Evolutionary conservation across 2,113 vertebrate species (phyloP).

Genomic region (Ciconia maguari): DNA sequence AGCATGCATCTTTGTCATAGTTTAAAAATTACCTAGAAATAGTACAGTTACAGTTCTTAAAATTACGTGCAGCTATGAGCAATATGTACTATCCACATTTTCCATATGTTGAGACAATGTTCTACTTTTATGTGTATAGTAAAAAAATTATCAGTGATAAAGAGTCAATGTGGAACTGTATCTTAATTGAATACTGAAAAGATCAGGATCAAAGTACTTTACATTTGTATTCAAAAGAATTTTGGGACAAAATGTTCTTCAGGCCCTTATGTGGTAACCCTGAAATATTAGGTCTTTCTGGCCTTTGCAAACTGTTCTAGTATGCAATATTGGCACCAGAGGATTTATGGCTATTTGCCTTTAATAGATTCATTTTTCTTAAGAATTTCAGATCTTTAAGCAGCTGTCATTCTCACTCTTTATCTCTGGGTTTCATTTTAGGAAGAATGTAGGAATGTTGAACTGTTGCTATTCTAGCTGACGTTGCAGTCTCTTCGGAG

Average conservation of each 20-base stretch:
- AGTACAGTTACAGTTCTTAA: conserved; percentile 31
- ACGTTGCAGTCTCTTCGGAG: not conserved
- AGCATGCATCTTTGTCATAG: conserved; percentile 38
- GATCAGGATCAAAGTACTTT: not conserved
- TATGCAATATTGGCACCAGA: not conserved
- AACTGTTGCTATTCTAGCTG: not conserved
- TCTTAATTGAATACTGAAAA: not conserved
- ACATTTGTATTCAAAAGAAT: not conserved
- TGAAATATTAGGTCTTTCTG: not conserved
- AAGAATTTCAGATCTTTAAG: not conserved
- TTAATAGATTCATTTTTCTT: not conserved
- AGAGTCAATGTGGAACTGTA: not conserved
- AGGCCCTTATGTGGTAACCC: not conserved
- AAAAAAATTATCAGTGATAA: not conserved
- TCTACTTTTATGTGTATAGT: not conserved
- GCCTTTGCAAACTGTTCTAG: not conserved
- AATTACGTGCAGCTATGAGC: conserved; percentile 41
- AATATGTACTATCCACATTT: conserved; percentile 37
- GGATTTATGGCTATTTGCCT: not conserved
- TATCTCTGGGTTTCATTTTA: not conserved
- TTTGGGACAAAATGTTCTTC: not conserved
- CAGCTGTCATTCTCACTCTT: not conserved
- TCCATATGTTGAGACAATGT: conserved; percentile 20
- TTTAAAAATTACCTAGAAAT: conserved; percentile 39
- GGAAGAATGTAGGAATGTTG: not conserved